A percentile compares a stretch with the other conserved stretches of the same genome.
These are phyloP conservation scores for Pipistrellus kuhlii DNA, from an alignment of 2,797 vertebrate genomes.

Conservation along the genomic window DNA sequence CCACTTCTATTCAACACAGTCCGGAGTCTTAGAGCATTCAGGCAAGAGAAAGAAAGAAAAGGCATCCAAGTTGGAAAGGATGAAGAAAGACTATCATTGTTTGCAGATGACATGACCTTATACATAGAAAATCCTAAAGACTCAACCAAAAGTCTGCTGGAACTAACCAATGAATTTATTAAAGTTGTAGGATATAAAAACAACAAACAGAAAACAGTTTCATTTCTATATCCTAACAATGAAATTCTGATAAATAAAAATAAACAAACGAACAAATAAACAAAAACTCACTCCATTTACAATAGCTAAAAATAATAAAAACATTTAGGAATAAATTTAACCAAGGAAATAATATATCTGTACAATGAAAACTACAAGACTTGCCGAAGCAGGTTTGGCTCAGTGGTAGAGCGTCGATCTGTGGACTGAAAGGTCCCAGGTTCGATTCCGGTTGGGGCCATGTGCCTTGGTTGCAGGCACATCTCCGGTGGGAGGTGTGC, in stretches of 20 bases:
- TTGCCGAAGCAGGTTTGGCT: no score
- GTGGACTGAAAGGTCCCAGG: no score
- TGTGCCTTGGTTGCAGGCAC: no score
- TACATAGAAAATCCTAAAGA: not conserved
- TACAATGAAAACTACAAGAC: not conserved
- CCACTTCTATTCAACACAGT: no score
- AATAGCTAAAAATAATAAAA: not conserved
- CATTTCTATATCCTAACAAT: not conserved
- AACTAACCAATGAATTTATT: not conserved
- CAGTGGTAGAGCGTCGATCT: no score
- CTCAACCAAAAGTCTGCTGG: no score
- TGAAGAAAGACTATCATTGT: not conserved
- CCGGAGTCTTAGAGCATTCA: no score
- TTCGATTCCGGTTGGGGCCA: no score
- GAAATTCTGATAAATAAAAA: not conserved
- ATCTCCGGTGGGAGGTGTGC: no score
- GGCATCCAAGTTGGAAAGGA: not conserved
- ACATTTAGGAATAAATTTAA: not conserved
- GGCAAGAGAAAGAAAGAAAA: not conserved
- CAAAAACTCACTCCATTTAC: not conserved
- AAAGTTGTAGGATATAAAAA: not conserved
- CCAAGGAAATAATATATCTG: not conserved
- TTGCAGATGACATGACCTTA: not conserved
- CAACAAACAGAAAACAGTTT: not conserved
- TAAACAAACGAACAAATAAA: no score